phyloP scores from a whole-genome alignment of 1,140 invertebrate genomes.

The Cyrtorhinus lividipennis region DNA sequence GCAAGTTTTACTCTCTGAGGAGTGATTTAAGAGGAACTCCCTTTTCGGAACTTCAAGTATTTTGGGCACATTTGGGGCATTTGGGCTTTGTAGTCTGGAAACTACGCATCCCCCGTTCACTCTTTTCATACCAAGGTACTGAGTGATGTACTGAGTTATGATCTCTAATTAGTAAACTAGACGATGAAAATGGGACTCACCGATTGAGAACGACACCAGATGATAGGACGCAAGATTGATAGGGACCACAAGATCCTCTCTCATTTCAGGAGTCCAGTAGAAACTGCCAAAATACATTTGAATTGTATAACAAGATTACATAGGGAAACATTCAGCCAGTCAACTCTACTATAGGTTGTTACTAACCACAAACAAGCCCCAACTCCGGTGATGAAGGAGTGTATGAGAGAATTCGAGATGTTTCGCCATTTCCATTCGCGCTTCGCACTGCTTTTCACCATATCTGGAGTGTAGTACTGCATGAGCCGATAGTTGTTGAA shows the following conservation, averaged over 20 bases:
- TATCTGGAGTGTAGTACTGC: constrained; percentile 10
- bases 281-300: constrained; percentile 28
- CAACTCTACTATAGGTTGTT: neutral
- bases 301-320: too few relatives aligned
- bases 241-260: constrained; percentile 29
- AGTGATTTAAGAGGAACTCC: too few relatives aligned
- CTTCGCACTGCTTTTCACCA: neutral
- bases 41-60: too few relatives aligned
- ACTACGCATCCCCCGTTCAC: too few relatives aligned
- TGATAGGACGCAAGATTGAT: constrained; percentile 27
- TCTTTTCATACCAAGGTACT: too few relatives aligned
- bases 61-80: too few relatives aligned
- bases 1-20: too few relatives aligned
- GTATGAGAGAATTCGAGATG: constrained; percentile 18
- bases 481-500: constrained; percentile 18
- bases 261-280: constrained; percentile 29
- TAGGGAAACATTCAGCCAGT: too few relatives aligned
- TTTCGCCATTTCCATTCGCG: constrained; percentile 21
- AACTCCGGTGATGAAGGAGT: constrained; percentile 19
- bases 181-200: too few relatives aligned
- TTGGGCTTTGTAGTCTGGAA: too few relatives aligned
- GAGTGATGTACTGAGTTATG: too few relatives aligned
- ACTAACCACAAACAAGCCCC: constrained; percentile 20
- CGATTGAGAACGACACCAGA: constrained; percentile 30
- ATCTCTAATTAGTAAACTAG: too few relatives aligned